These are phyloP conservation scores for Tachina fera DNA, from an alignment of 2,888 invertebrate species.

Conservation along the genomic window DNA sequence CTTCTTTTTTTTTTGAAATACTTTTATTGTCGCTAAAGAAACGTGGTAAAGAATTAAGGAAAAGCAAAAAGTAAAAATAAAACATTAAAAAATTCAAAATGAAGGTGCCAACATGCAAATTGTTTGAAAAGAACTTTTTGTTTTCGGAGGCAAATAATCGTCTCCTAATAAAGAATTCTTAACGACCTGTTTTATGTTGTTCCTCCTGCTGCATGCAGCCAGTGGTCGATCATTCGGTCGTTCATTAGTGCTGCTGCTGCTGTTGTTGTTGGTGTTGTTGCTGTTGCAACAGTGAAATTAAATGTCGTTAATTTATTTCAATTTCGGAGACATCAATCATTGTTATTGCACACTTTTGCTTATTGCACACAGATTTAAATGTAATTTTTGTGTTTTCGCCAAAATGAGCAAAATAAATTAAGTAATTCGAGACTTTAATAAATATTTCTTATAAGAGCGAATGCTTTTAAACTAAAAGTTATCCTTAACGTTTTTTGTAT, in stretches of 20 bases:
- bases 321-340: constrained; percentile 70
- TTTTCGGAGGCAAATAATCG: constrained; percentile 45
- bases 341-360: constrained; percentile 53
- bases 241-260: constrained; percentile 1
- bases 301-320: constrained; percentile 68
- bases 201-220: constrained; percentile 28
- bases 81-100: neutral
- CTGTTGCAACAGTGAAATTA: constrained; percentile 42
- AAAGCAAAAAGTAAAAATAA: neutral
- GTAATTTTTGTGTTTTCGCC: constrained; percentile 19
- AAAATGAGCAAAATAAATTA: constrained; percentile 46
- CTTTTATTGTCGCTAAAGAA: constrained; percentile 23
- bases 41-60: constrained; percentile 18
- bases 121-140: constrained; percentile 41
- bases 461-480: no score
- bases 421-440: constrained; percentile 13
- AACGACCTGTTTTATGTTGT: constrained; percentile 66
- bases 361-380: constrained; percentile 48
- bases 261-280: constrained; percentile 15
- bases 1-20: constrained; percentile 25
- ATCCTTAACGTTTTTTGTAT: no score
- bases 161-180: constrained; percentile 62
- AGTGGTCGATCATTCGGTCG: neutral
- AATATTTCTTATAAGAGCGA: no score
- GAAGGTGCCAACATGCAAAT: constrained; percentile 70